A percentile compares a stretch with the other conserved stretches of the same genome.
Conservation (phyloP, 2,888 invertebrate species). For the Stenurella melanura region DNA sequence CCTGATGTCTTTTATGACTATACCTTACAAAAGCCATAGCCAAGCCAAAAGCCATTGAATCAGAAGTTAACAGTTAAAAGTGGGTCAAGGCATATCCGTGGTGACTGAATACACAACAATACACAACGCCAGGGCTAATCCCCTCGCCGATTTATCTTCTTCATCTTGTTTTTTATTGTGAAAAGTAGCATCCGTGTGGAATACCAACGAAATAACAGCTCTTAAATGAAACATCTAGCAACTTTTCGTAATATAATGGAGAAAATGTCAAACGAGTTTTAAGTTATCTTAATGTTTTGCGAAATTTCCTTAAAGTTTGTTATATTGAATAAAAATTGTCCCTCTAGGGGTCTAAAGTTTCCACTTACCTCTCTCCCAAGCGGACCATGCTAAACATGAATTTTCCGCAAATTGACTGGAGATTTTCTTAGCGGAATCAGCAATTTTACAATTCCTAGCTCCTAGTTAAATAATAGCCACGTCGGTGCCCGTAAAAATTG, state of each 20-base stretch:
- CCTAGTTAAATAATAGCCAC: slow-evolving; percentile 1
- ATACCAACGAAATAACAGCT: background rate
- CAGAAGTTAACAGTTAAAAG: background rate
- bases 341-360: slow-evolving; percentile 28
- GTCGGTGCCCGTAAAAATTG: slow-evolving; percentile 13
- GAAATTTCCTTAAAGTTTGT: slow-evolving; percentile 31
- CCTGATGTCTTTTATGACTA: no score
- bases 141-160: background rate
- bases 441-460: slow-evolving; percentile 28
- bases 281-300: slow-evolving; percentile 31
- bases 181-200: background rate
- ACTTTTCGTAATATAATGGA: slow-evolving; percentile 9
- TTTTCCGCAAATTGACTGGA: slow-evolving; percentile 37
- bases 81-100: background rate
- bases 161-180: background rate
- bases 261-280: slow-evolving; percentile 9
- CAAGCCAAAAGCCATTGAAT: no score
- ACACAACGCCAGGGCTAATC: background rate
- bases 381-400: slow-evolving; percentile 21
- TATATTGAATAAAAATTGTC: slow-evolving; percentile 34
- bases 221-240: slow-evolving; percentile 1
- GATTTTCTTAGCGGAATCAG: slow-evolving; percentile 34
- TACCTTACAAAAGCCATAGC: no score
- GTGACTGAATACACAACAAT: background rate
- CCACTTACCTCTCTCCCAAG: slow-evolving; percentile 21